A percentile compares a stretch with the other conserved stretches of the same genome.
Conservation (phyloP, 2,113 vertebrate species). For the Nothoprocta pentlandii region DNA sequence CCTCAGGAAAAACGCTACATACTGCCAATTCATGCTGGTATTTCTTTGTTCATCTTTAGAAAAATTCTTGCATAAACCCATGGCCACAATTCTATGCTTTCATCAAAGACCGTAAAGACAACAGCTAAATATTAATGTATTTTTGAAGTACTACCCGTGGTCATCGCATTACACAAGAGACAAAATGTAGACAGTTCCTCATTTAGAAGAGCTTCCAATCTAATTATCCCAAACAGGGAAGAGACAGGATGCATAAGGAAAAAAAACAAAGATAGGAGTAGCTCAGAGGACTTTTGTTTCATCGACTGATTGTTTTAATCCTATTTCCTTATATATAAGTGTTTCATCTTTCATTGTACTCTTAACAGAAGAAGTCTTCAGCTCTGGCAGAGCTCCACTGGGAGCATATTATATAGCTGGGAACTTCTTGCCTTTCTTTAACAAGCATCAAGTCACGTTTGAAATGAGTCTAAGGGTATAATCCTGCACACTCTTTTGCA, state of each 20-base stretch:
- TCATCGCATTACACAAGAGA: background rate
- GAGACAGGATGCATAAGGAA: conserved; percentile 12
- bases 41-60: background rate
- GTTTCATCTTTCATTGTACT: background rate
- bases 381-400: background rate
- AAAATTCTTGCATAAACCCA: background rate
- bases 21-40: rapidly evolving
- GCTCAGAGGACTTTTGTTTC: conserved; percentile 37
- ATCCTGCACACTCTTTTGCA: background rate
- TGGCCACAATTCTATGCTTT: background rate
- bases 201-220: conserved; percentile 23
- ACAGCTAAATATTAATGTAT: background rate
- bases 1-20: background rate
- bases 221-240: conserved; percentile 29
- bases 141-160: background rate
- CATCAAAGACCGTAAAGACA: background rate
- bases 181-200: conserved; percentile 29
- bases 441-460: background rate
- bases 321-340: conserved; percentile 1
- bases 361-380: background rate
- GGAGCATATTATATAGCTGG: background rate
- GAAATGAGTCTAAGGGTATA: background rate
- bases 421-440: background rate
- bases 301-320: conserved; percentile 44
- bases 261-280: background rate